Evolutionary conservation across 2,888 invertebrate species (phyloP).

Genomic region (Leucania comma): DNA sequence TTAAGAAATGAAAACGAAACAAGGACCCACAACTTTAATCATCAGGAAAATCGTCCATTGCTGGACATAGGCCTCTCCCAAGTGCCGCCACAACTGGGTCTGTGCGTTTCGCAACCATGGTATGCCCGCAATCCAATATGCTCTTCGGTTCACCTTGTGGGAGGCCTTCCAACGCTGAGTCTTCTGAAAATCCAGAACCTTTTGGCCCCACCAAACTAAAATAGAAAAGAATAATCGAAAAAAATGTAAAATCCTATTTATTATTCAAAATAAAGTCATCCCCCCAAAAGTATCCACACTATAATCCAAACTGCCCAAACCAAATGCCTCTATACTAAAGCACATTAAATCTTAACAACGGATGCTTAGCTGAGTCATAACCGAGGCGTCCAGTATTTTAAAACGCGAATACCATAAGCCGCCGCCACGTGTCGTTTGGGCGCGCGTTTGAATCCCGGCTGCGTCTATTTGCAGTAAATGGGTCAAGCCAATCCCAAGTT

Average conservation of each 20-base stretch:
- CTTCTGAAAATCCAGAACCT: neutral
- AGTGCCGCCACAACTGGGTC: no score
- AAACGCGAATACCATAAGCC: conserved; percentile 63
- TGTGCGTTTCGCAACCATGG: no score
- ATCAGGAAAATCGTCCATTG: no score
- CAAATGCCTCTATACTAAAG: conserved; percentile 1
- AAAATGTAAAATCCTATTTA: neutral
- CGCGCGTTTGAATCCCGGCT: conserved; percentile 80
- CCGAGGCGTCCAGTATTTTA: conserved; percentile 53
- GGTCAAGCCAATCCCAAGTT: conserved; percentile 89
- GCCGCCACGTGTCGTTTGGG: conserved; percentile 79
- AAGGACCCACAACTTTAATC: neutral
- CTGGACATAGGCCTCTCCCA: no score
- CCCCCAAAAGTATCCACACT: neutral
- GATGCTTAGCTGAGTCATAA: conserved; percentile 58
- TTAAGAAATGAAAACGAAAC: neutral
- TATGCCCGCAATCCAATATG: no score
- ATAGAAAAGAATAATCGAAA: neutral
- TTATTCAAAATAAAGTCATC: neutral
- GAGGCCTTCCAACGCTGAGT: no score
- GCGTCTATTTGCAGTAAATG: conserved; percentile 88
- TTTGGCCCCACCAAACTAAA: no score
- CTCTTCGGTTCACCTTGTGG: no score
- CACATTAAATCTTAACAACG: conserved; percentile 41
- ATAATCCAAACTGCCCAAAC: neutral